These are phyloP conservation scores for Hydrotaea diabolus DNA, from an alignment of 2,888 invertebrate genomes.

Conservation along the genomic window DNA sequence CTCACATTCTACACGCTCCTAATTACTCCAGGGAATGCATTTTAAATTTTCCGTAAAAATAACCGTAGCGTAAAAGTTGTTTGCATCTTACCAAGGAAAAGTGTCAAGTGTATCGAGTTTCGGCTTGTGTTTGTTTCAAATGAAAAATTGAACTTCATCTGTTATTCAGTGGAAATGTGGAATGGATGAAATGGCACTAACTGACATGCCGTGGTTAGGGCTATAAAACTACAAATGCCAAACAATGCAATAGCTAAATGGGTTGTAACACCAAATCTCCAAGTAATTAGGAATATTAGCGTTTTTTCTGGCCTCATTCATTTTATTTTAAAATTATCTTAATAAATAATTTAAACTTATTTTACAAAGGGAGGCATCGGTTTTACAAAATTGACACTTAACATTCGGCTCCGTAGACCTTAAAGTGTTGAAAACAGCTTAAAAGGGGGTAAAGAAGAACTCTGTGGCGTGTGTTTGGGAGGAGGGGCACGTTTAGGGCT, in stretches of 20 bases:
- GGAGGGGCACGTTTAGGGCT: background rate
- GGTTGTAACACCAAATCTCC: background rate
- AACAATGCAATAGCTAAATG: background rate
- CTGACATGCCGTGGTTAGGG: background rate
- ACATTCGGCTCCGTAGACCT: background rate
- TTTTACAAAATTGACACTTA: constrained; percentile 1
- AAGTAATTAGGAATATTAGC: background rate
- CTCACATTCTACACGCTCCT: background rate
- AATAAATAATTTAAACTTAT: background rate
- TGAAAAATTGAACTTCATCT: constrained; percentile 54
- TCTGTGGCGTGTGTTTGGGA: too few species aligned
- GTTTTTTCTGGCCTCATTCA: too few species aligned
- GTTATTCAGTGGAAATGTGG: constrained; percentile 32
- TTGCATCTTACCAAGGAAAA: constrained; percentile 11
- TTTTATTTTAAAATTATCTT: background rate
- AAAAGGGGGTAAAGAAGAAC: background rate
- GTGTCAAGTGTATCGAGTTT: constrained; percentile 50
- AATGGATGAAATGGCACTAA: background rate
- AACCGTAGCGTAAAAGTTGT: background rate
- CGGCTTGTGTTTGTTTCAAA: background rate
- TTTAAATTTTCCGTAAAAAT: constrained; percentile 24
- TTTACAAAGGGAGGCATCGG: background rate
- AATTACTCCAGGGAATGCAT: constrained; percentile 61
- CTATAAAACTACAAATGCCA: background rate
- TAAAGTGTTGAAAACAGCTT: background rate